Percentiles rank a stretch among this genome's conserved stretches.
These are phyloP conservation scores for Heliconius himera DNA, from an alignment of 1,140 invertebrate genomes.

Conservation along the genomic window DNA sequence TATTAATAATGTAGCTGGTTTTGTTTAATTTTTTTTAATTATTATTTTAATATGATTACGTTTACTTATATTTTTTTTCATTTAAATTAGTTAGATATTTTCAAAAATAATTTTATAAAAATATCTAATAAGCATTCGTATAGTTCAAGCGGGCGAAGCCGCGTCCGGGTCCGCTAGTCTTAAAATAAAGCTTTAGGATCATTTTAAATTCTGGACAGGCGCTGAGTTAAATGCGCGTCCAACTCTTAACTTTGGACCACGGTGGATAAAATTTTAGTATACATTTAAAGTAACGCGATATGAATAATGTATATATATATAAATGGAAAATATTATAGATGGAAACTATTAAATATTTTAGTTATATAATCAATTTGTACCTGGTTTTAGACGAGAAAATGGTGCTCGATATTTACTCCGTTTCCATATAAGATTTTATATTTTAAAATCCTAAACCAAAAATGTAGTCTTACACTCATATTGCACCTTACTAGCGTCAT, in stretches of 20 bases:
- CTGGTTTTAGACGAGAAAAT: not conserved
- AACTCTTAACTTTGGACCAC: not conserved
- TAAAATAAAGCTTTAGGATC: constrained; percentile 1
- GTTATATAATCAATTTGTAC: not conserved
- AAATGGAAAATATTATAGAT: not conserved
- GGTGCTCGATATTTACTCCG: not conserved
- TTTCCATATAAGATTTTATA: not conserved
- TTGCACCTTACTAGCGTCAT: too few species aligned
- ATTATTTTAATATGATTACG: too few species aligned
- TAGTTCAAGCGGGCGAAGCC: too few species aligned
- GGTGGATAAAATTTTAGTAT: constrained; percentile 10
- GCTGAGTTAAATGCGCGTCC: constrained; percentile 5
- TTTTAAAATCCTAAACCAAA: not conserved
- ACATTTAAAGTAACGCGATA: not conserved
- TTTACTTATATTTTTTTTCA: too few species aligned
- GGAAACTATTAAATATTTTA: not conserved
- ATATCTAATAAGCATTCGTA: too few species aligned
- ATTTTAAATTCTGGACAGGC: not conserved
- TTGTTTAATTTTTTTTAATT: too few species aligned
- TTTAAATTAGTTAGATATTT: too few species aligned
- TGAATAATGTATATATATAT: too few species aligned
- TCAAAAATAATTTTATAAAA: too few species aligned
- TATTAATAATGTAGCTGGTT: too few species aligned
- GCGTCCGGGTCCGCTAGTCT: too few species aligned
- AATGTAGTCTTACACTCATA: too few species aligned